phyloP scores from a whole-genome alignment of 2,797 vertebrate species.

The Leptatherina wallacei region DNA sequence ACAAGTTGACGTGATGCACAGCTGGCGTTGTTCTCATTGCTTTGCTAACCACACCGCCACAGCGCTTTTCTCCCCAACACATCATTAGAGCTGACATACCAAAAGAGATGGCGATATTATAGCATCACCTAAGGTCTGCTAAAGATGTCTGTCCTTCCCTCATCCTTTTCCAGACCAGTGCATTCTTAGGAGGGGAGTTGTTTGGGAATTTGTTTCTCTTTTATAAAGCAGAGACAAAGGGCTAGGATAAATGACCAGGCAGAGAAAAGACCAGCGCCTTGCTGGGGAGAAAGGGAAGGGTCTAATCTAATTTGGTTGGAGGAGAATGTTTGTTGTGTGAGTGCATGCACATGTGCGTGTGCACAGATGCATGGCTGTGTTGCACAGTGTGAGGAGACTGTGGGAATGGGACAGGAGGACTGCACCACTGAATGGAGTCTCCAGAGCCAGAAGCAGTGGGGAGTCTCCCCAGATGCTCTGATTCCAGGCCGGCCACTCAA shows the following conservation, averaged over 20 bases:
- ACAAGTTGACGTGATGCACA: slow-evolving; percentile 78
- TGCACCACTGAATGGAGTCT: slow-evolving; percentile 90
- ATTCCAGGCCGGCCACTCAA: slow-evolving; percentile 94
- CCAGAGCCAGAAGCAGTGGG: slow-evolving; percentile 96
- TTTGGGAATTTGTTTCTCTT: slow-evolving; percentile 83
- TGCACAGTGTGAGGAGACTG: slow-evolving; percentile 89
- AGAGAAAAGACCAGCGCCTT: slow-evolving; percentile 94
- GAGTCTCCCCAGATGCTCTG: slow-evolving; percentile 89
- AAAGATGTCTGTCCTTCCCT: slow-evolving; percentile 70
- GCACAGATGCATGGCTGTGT: slow-evolving; percentile 81
- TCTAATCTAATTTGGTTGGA: slow-evolving; percentile 99
- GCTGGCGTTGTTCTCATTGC: slow-evolving; percentile 80
- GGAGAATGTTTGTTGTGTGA: slow-evolving; percentile 87
- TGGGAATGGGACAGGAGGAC: slow-evolving; percentile 95
- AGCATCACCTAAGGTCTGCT: slow-evolving; percentile 70
- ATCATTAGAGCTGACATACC: slow-evolving; percentile 74
- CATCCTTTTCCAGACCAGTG: slow-evolving; percentile 60
- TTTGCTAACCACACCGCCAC: slow-evolving; percentile 33
- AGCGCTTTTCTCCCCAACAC: slow-evolving; percentile 50
- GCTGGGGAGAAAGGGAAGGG: slow-evolving; percentile 88
- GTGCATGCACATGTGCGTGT: slow-evolving; percentile 77
- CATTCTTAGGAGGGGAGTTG: slow-evolving; percentile 68
- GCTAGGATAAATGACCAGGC: slow-evolving; percentile 85
- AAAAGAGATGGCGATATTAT: slow-evolving; percentile 62
- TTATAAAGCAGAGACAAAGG: slow-evolving; percentile 80